phyloP scores from a whole-genome alignment of 2,888 invertebrate species.

The Cataglyphis cursor region DNA sequence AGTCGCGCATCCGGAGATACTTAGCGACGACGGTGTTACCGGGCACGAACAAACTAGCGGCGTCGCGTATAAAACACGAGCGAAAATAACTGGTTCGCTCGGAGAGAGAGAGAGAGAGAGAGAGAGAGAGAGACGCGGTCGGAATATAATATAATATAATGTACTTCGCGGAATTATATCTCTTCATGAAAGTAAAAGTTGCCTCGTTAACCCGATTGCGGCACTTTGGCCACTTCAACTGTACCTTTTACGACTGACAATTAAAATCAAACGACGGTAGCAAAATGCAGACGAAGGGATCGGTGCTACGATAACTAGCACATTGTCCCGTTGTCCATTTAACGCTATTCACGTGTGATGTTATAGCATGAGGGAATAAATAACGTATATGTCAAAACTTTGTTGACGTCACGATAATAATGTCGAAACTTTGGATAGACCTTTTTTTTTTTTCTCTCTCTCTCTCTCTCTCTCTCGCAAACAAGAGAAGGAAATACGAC shows the following conservation, averaged over 20 bases:
- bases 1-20: conserved; percentile 38
- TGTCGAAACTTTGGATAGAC: no score
- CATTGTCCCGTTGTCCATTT: not conserved
- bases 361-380: not conserved
- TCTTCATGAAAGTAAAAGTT: conserved; percentile 46
- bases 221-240: conserved; percentile 28
- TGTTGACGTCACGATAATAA: not conserved
- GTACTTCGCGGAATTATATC: conserved; percentile 39
- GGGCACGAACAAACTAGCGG: not conserved
- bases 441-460: not conserved
- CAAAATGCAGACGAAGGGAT: not conserved
- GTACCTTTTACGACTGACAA: conserved; percentile 30
- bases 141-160: conserved; percentile 43
- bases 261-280: conserved; percentile 40
- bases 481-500: not conserved
- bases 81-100: conserved; percentile 45
- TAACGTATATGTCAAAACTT: not conserved
- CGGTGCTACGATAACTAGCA: not conserved
- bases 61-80: conserved; percentile 20
- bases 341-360: not conserved
- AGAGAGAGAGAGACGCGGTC: conserved; percentile 9
- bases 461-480: not conserved
- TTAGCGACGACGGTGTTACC: conserved; percentile 13
- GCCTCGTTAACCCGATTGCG: conserved; percentile 50
- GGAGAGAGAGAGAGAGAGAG: not conserved